Base-by-base conservation (phyloP, 2,113 vertebrate species). In the Podarcis raffonei region DNA sequence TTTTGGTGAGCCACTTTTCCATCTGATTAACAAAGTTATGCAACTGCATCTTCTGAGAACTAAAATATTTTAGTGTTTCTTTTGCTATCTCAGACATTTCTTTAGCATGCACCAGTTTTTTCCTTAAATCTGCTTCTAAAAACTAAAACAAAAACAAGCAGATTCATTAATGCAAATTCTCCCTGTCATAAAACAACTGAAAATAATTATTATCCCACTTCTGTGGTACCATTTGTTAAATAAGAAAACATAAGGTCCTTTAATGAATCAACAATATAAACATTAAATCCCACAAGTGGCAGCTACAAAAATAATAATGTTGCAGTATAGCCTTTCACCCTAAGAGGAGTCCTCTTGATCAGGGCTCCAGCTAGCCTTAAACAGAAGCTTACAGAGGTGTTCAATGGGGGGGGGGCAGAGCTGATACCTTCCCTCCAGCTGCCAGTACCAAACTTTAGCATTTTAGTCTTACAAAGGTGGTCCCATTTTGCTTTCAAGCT, bases 111-210 rank as follows among this genome's bases (percentile, higher is more conserved):
- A 97, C 96, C 93, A 99, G 87, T 91, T 98, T 99, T 95, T 98
- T 98, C 93, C 93, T 97, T 90, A 99, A 95, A 91, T 98, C 98
- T n/a, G 97, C 97, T 94, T 98, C 98, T 93, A 99, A 93, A 83
- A 98, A 98, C 99, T 99, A 94, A 86, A 37, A 37, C 7, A 48
- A 9, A 53, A 53, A 53, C 48, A 53, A 53, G 48, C 2, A 83
- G 16, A 76, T 22, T 0, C 5, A 90, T 57, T 91, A 85, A 48
- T 42, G 65, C 20, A 68, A 92, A 77, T 5, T 4, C 16, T 66
- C 6, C 66, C 32, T 82, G 1, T 48, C 39, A 59, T 62, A 62
- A 15, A 62, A 62, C 59, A 62, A 62, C 59, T 62, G 59, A 20
- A 62, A 15, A 62, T 62, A 62, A 62, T 20, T 62, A 20, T 62